These are phyloP conservation scores for Caretta caretta DNA, from an alignment of 2,113 vertebrate species.

Conservation along the genomic window DNA sequence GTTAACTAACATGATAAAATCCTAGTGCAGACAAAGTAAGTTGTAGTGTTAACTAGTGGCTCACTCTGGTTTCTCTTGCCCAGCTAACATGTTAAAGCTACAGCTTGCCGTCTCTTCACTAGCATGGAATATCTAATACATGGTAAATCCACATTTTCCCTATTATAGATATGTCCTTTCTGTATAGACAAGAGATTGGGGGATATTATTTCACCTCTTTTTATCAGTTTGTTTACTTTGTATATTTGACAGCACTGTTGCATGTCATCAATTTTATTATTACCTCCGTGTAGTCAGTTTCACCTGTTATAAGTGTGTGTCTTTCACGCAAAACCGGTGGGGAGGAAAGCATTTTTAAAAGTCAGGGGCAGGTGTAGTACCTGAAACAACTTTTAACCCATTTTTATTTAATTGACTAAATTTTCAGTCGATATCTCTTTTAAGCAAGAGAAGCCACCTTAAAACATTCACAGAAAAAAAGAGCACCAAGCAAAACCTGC, in stretches of 20 bases:
- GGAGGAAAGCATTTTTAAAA: neutral
- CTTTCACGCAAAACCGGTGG: neutral
- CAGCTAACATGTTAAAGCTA: neutral
- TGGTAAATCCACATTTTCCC: neutral
- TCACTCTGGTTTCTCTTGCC: slow-evolving; percentile 14
- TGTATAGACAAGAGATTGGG: neutral
- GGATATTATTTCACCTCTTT: neutral
- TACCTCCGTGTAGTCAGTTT: slow-evolving; percentile 1
- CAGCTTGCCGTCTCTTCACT: neutral
- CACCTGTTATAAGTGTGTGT: neutral
- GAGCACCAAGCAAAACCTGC: neutral
- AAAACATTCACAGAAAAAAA: neutral
- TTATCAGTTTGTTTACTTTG: neutral
- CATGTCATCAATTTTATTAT: neutral
- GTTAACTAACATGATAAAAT: slow-evolving; percentile 32
- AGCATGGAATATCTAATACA: neutral
- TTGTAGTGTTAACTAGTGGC: neutral
- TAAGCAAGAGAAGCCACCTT: neutral
- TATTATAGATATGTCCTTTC: neutral
- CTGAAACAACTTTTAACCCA: slow-evolving; percentile 11
- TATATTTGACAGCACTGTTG: neutral
- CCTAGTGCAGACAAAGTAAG: neutral
- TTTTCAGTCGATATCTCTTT: slow-evolving; percentile 10
- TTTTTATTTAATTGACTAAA: slow-evolving; percentile 19
- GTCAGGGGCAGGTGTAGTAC: neutral